Conservation (phyloP, 2,113 vertebrate genomes). For the Alouatta palliata region DNA sequence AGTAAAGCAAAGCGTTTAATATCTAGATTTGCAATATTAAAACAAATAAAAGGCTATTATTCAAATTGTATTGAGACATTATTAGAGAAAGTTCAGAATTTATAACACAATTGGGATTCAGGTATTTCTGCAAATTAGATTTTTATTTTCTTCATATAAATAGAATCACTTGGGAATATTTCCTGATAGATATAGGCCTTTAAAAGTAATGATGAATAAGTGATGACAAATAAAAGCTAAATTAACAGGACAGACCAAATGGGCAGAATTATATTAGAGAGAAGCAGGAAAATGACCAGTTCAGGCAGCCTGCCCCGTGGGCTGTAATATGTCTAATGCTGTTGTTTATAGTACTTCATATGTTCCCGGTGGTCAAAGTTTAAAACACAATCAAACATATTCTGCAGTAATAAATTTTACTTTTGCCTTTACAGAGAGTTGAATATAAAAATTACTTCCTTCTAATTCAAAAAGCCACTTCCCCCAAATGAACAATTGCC, state of each 20-base stretch:
- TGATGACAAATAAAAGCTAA: conserved; percentile 47
- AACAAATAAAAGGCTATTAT: neutral
- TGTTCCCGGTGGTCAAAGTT: conserved; percentile 40
- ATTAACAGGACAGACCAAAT: conserved; percentile 31
- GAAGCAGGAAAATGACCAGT: conserved; percentile 56
- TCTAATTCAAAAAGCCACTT: conserved; percentile 23
- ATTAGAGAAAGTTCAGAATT: conserved; percentile 38
- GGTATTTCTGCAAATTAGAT: conserved; percentile 39
- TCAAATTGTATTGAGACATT: neutral
- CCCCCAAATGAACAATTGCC: neutral
- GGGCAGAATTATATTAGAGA: conserved; percentile 61
- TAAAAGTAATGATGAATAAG: conserved; percentile 45
- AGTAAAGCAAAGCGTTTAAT: conserved; percentile 1
- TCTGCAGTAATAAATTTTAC: conserved; percentile 47
- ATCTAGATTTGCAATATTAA: neutral
- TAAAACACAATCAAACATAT: conserved; percentile 59
- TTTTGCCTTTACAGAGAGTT: neutral
- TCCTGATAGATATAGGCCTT: conserved; percentile 13
- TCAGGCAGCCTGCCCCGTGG: conserved; percentile 22
- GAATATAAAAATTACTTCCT: conserved; percentile 20
- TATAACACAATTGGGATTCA: neutral
- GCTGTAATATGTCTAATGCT: conserved; percentile 29
- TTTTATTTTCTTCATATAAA: conserved; percentile 53
- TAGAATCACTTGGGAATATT: conserved; percentile 22
- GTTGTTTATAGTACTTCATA: conserved; percentile 17